A percentile compares a stretch with the other conserved stretches of the same genome.
These are phyloP conservation scores for Brachypteracias leptosomus DNA, from an alignment of 2,113 vertebrate species.

Conservation along the genomic window DNA sequence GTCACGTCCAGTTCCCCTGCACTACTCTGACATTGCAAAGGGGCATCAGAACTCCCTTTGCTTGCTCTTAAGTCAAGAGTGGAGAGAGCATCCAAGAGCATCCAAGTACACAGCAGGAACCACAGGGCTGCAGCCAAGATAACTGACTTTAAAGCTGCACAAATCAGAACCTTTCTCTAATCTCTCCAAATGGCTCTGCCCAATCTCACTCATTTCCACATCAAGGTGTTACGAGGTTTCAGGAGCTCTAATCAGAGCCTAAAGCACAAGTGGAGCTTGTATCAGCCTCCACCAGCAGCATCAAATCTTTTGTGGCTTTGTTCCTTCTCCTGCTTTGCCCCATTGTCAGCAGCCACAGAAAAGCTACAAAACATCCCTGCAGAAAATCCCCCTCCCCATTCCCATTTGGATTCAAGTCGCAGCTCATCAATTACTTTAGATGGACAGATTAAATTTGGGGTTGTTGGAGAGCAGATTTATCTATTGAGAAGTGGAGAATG, in stretches of 20 bases:
- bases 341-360: not conserved
- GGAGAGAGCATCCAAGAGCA: not conserved
- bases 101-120: not conserved
- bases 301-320: not conserved
- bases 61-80: not conserved
- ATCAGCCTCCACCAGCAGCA: not conserved
- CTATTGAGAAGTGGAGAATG: not conserved
- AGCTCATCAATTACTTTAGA: not conserved
- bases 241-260: not conserved
- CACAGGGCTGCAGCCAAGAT: not conserved
- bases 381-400: not conserved
- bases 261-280: not conserved
- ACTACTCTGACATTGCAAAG: fast-evolving
- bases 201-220: not conserved
- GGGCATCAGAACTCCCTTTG: not conserved
- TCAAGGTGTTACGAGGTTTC: not conserved
- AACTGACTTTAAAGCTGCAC: fast-evolving
- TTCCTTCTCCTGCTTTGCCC: not conserved
- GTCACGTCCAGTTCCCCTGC: fast-evolving
- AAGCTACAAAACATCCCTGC: not conserved
- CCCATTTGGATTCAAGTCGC: conserved; percentile 19
- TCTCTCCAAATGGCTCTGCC: not conserved
- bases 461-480: conserved; percentile 23
- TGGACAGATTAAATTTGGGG: not conserved
- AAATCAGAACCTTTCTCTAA: not conserved